Base-by-base conservation (phyloP, 2,113 vertebrate species). In the Tragulus kanchil region DNA sequence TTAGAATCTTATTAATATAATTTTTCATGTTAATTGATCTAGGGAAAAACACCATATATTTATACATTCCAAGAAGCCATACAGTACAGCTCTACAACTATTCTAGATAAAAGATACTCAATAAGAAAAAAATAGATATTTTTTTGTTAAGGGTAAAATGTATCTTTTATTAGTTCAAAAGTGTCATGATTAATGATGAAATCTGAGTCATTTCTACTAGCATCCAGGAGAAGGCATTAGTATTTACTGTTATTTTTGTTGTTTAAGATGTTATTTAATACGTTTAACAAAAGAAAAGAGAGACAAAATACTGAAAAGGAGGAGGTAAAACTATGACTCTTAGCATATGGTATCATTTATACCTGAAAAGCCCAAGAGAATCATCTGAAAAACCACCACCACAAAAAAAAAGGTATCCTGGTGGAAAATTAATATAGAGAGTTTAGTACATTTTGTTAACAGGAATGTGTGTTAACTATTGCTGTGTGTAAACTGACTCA, bases 71-170 rank as follows among this genome's bases (percentile, higher is more conserved):
- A 90, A 36, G 48, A 92, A 86, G 36, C 12, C 16, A 59, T 54
- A 42, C 64, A 50, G 16, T 48, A 69, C 9, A 78, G 23, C 10
- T 84, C 48, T 88, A 16, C 16, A 96, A 59, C 16, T 85, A 48
- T 48, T 95, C 31, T 89, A 89, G 36, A 36, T 82, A 83, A 92
- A 90, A 61, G 58, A 52, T 94, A 17, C 10, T 62, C 25, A 59
- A n/a, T n/a, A n/a, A 93, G 77, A 73, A 85, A 65, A 42, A 21
- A 90, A 59, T 83, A 75, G 19, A 48, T 71, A 25, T 28, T 91
- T 28, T 91, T 82, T 85, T 87, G 25, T 94, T 89, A 81, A 94
- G 21, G 25, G 42, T 91, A 89, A 91, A 95, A n/a, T 81, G 5
- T 59, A 48, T 54, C 28, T 85, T 73, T 94, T 90, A 62, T 93